A percentile compares a stretch with the other conserved stretches of the same genome.
These are phyloP conservation scores for Burhinus oedicnemus DNA, from an alignment of 2,113 vertebrate species.

Conservation along the genomic window DNA sequence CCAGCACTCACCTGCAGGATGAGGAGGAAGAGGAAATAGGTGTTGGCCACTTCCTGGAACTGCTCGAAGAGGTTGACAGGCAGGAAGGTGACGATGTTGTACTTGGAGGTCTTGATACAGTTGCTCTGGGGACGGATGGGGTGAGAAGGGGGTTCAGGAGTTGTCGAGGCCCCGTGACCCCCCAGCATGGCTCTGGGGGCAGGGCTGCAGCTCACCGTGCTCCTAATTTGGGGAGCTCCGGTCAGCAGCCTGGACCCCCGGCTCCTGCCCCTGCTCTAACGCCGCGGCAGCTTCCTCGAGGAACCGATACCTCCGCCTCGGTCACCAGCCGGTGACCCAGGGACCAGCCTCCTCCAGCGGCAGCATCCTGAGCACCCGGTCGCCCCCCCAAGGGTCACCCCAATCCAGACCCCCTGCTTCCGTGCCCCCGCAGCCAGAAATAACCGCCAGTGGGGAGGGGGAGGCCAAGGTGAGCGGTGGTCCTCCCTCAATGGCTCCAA, in stretches of 20 bases:
- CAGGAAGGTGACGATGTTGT: slow-evolving; percentile 93
- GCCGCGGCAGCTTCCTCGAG: background rate
- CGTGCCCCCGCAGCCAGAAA: background rate
- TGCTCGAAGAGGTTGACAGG: slow-evolving; percentile 97
- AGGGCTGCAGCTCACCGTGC: background rate
- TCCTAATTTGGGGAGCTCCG: background rate
- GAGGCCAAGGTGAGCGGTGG: background rate
- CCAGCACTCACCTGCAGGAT: slow-evolving; percentile 87
- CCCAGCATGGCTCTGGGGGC: background rate
- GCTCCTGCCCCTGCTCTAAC: background rate
- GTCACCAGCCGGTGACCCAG: background rate
- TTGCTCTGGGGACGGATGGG: slow-evolving; percentile 77
- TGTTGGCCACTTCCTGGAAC: slow-evolving; percentile 98
- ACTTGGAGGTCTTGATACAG: slow-evolving; percentile 97
- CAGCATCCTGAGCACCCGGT: background rate
- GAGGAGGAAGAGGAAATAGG: slow-evolving; percentile 96
- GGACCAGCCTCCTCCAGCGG: background rate
- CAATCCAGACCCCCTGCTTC: background rate
- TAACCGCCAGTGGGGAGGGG: background rate
- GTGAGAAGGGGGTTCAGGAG: background rate
- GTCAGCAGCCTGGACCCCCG: background rate
- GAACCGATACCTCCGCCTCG: background rate
- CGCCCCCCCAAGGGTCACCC: background rate
- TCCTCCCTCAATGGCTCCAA: background rate
- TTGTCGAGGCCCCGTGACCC: rapidly evolving